Conservation (phyloP, 2,797 vertebrate genomes). For the Lepidocolaptes lacrymiger region DNA sequence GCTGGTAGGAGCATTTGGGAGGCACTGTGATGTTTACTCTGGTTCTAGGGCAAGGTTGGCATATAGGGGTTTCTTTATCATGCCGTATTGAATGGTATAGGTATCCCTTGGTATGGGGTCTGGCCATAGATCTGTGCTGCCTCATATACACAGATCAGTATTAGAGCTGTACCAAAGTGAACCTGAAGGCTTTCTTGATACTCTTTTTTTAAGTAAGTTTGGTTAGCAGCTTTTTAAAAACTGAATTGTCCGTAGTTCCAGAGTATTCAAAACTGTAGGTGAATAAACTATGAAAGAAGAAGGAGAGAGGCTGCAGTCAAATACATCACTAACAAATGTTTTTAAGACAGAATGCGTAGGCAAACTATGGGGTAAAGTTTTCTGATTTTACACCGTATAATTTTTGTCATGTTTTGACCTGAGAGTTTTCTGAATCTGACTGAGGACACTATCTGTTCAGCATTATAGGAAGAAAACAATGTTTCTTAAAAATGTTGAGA, state of each 20-base stretch:
- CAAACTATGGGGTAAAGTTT: not conserved
- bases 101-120: not conserved
- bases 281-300: not conserved
- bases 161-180: not conserved
- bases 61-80: not conserved
- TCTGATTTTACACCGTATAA: not conserved
- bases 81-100: not conserved
- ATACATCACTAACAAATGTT: not conserved
- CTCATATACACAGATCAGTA: not conserved
- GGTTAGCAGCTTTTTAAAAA: not conserved
- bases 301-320: not conserved
- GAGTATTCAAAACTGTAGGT: not conserved
- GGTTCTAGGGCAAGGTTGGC: not conserved
- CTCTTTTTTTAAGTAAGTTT: not conserved
- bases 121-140: not conserved
- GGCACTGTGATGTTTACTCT: not conserved
- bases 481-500: not conserved
- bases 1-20: not conserved
- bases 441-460: not conserved
- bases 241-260: rapidly evolving
- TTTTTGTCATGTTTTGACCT: not conserved
- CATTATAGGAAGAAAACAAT: not conserved
- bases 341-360: not conserved
- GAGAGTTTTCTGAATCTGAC: not conserved
- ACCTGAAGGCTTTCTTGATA: not conserved